A percentile compares a stretch with the other conserved stretches of the same genome.
These are phyloP conservation scores for Diploscapter pachys DNA, from an alignment of 1,140 invertebrate species.

Conservation along the genomic window DNA sequence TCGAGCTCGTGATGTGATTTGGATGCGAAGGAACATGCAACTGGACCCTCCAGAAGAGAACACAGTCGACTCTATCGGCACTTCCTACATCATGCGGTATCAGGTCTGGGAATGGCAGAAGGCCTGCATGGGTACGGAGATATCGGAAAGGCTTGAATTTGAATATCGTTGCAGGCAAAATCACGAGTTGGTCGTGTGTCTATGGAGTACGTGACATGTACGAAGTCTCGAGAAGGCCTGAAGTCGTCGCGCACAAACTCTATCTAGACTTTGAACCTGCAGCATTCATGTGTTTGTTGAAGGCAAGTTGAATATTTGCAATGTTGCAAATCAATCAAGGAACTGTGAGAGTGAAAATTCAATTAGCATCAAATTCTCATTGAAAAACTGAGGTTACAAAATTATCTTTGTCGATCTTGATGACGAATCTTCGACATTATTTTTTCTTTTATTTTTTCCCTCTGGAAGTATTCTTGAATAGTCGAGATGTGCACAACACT, in stretches of 20 bases:
- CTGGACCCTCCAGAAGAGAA: constrained; percentile 13
- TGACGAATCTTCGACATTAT: too few relatives aligned
- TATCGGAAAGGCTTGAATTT: neutral
- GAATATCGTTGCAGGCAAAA: constrained; percentile 41
- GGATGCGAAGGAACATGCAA: constrained; percentile 26
- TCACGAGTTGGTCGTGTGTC: constrained; percentile 45
- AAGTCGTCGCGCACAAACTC: constrained; percentile 50
- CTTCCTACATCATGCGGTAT: constrained; percentile 32
- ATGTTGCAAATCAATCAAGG: too few relatives aligned
- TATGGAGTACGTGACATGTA: constrained; percentile 48
- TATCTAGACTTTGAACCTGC: constrained; percentile 50
- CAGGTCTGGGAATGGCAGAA: constrained; percentile 34
- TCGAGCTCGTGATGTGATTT: constrained; percentile 32
- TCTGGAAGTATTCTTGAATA: too few relatives aligned
- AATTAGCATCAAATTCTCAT: too few relatives aligned
- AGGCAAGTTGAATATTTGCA: constrained; percentile 3
- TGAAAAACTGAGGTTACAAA: too few relatives aligned
- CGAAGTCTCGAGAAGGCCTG: constrained; percentile 39
- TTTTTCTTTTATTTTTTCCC: too few relatives aligned
- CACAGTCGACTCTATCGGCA: constrained; percentile 26
- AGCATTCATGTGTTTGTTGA: constrained; percentile 45
- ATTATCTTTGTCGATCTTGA: too few relatives aligned
- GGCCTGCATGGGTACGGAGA: constrained; percentile 21
- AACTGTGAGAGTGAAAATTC: too few relatives aligned
- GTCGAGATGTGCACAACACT: too few relatives aligned